Percentiles rank a stretch among this genome's conserved stretches.
phyloP scores from a whole-genome alignment of 2,797 vertebrate genomes.

The Orestias chungarensis region DNA sequence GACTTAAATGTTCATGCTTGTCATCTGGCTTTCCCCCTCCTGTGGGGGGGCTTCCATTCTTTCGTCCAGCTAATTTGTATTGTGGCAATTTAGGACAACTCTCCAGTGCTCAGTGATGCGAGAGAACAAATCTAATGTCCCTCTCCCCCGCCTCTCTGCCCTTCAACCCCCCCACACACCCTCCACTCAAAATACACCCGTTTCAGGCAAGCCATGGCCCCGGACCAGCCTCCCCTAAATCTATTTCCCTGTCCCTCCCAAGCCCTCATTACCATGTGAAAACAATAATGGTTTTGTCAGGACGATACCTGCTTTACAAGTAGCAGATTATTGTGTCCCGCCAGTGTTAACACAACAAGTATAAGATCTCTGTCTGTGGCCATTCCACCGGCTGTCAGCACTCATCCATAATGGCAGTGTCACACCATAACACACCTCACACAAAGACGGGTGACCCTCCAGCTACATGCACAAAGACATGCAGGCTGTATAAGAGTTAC shows the following conservation, averaged over 20 bases:
- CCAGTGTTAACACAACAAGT: constrained; percentile 86
- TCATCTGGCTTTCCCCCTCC: constrained; percentile 79
- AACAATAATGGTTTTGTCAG: constrained; percentile 87
- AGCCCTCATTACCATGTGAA: constrained; percentile 86
- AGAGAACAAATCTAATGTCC: constrained; percentile 79
- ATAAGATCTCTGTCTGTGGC: constrained; percentile 84
- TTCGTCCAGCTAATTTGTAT: constrained; percentile 87
- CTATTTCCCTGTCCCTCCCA: constrained; percentile 80
- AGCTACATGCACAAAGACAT: constrained; percentile 76
- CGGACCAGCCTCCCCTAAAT: constrained; percentile 81
- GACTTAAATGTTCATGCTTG: constrained; percentile 89
- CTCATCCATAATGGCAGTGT: constrained; percentile 83
- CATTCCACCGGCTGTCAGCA: constrained; percentile 85
- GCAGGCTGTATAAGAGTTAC: constrained; percentile 73
- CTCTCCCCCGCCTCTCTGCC: constrained; percentile 65
- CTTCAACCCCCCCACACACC: constrained; percentile 18
- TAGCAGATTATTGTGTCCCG: constrained; percentile 88
- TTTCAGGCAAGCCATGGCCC: constrained; percentile 67
- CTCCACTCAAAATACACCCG: constrained; percentile 37
- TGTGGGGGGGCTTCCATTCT: constrained; percentile 68
- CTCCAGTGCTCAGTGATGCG: constrained; percentile 86
- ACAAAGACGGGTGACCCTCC: constrained; percentile 79
- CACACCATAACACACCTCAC: constrained; percentile 76
- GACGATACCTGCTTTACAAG: constrained; percentile 92
- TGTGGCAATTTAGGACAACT: constrained; percentile 90